Percentiles rank a stretch among this genome's conserved stretches.
phyloP scores from a whole-genome alignment of 2,888 invertebrate genomes.

The Ceriagrion tenellum region DNA sequence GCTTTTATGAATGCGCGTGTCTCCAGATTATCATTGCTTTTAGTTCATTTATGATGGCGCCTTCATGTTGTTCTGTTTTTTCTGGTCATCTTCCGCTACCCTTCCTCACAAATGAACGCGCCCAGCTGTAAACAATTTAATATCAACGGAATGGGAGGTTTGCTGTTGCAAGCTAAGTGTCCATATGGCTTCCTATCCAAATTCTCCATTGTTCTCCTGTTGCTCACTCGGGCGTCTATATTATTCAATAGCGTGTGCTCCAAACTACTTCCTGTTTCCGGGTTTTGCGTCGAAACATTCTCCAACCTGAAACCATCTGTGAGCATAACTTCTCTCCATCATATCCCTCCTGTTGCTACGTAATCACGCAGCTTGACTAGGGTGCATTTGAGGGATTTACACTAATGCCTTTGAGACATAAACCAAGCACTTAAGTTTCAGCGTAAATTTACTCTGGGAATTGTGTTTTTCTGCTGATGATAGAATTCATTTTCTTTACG shows the following conservation, averaged over 20 bases:
- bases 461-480: too few relatives aligned
- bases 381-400: background rate
- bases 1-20: too few relatives aligned
- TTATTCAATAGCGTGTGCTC: conserved; percentile 18
- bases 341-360: background rate
- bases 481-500: too few relatives aligned
- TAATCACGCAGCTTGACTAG: background rate
- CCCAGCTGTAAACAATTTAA: background rate
- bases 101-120: background rate
- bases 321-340: background rate
- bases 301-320: background rate
- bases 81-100: too few relatives aligned
- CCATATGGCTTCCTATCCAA: conserved; percentile 55
- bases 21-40: too few relatives aligned
- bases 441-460: too few relatives aligned
- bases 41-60: too few relatives aligned
- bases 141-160: background rate
- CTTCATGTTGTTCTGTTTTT: too few relatives aligned
- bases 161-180: conserved; percentile 4
- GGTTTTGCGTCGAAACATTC: background rate
- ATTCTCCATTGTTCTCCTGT: conserved; percentile 30
- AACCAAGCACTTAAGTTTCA: too few relatives aligned
- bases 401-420: background rate
- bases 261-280: conserved; percentile 57
- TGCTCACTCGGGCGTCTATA: background rate